Conservation (phyloP, 2,888 invertebrate species). For the Globia sparganii region DNA sequence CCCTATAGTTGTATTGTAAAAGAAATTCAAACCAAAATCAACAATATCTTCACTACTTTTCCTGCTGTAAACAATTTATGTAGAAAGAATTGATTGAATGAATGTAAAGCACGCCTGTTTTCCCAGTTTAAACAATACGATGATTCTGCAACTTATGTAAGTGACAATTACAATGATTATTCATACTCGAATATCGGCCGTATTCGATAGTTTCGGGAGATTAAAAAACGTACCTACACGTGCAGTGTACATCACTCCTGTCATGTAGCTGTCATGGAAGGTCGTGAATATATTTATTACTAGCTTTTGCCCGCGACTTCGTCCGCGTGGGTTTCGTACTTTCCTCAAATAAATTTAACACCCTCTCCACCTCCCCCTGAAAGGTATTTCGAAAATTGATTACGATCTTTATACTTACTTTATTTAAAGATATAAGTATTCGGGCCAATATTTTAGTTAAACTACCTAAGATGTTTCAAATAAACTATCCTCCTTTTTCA, state of each 20-base stretch:
- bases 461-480: no score
- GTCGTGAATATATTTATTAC: slow-evolving; percentile 48
- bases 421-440: no score
- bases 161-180: slow-evolving; percentile 17
- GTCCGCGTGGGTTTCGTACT: no score
- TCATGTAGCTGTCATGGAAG: slow-evolving; percentile 38
- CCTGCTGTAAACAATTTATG: background rate
- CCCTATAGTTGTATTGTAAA: background rate
- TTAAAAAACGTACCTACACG: slow-evolving; percentile 21
- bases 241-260: slow-evolving; percentile 19
- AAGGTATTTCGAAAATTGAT: no score
- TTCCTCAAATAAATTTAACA: no score
- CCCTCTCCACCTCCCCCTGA: no score
- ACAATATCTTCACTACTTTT: background rate
- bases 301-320: no score
- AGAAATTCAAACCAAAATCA: background rate
- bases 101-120: slow-evolving; percentile 2
- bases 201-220: slow-evolving; percentile 21
- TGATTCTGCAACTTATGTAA: background rate
- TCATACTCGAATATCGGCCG: slow-evolving; percentile 4
- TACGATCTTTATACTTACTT: no score
- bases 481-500: no score
- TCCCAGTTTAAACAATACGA: background rate
- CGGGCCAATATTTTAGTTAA: no score
- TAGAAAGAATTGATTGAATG: background rate